Evolutionary conservation across 2,113 vertebrate genomes (phyloP), one percentile per base, ranked within the genome.

Genomic region (Rutilus rutilus): DNA sequence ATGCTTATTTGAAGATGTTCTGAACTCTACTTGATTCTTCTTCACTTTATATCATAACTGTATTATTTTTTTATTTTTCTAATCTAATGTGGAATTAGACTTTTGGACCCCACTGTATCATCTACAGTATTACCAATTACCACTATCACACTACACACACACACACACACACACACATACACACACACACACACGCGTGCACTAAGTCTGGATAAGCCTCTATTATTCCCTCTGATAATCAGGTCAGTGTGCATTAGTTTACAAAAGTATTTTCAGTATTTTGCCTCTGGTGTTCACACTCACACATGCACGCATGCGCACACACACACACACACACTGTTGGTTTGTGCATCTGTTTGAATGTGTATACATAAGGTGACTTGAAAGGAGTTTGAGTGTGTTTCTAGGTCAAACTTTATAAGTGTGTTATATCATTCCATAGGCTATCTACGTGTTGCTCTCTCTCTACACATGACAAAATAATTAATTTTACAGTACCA

Each of bases 141-240:
- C 8, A 19, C 64, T 33, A 65, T 65, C 62, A 65, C 25, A 64
- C n/a, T 64, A n/a, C 57, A 62, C n/a, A 25, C 59, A 17, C 42
- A 19, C 5, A 14, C 23, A n/a, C 59, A 60, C 59, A 62, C 78
- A 83, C 54, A 87, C 86, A 91, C 87, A 88, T 82, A 90, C 25
- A 86, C 78, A 87, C 4, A 47, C 85, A 89, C 10, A 79, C 82
- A 89, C 80, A n/a, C n/a, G n/a, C n/a, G n/a, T n/a, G n/a, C n/a
- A 30, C 52, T 77, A 84, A 84, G 59, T 84, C 78, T 80, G 50
- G 64, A 57, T 79, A 85, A 79, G 76, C 64, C 50, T 64, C 59
- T 78, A 85, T 80, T 85, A 50, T 78, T 87, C 64, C 36, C 50
- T 73, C 62, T 69, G 47, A 65, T 36, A 84, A 30, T 83, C 30